phyloP scores from a whole-genome alignment of 2,888 invertebrate species.

The Dryomyza anilis region DNA sequence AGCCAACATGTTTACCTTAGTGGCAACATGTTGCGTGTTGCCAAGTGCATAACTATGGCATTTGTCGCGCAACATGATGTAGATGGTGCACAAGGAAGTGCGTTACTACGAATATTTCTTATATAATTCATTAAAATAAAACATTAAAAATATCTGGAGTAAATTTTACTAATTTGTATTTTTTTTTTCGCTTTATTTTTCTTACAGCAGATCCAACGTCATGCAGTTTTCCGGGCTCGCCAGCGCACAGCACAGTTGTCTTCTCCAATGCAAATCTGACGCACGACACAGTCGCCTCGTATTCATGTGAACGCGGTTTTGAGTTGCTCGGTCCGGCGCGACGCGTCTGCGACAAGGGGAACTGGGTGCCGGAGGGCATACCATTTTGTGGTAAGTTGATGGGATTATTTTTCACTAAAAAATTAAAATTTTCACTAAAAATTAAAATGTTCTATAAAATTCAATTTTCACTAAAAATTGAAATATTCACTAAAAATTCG shows the following conservation, averaged over 20 bases:
- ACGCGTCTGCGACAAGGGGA: slow-evolving; percentile 76
- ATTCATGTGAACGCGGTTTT: slow-evolving; percentile 86
- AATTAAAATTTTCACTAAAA: no score
- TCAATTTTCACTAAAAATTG: no score
- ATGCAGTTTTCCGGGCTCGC: slow-evolving; percentile 89
- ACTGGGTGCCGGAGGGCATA: slow-evolving; percentile 88
- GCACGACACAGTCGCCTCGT: slow-evolving; percentile 73
- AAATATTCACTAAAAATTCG: no score
- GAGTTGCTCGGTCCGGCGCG: slow-evolving; percentile 87
- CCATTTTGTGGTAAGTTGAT: slow-evolving; percentile 92
- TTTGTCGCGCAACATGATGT: no score
- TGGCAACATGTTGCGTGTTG: no score
- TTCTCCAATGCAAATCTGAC: slow-evolving; percentile 71
- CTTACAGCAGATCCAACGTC: slow-evolving; percentile 48
- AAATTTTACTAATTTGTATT: neutral
- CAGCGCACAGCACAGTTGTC: slow-evolving; percentile 82
- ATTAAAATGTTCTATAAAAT: no score
- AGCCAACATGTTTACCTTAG: no score
- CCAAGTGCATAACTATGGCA: no score
- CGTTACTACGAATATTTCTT: no score
- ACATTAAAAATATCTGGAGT: neutral
- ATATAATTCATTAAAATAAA: neutral
- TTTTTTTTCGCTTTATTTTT: slow-evolving; percentile 12
- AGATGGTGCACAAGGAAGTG: no score
- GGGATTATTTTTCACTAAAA: neutral